phyloP scores from a whole-genome alignment of 2,113 vertebrate species.

The Dendropsophus ebraccatus region DNA sequence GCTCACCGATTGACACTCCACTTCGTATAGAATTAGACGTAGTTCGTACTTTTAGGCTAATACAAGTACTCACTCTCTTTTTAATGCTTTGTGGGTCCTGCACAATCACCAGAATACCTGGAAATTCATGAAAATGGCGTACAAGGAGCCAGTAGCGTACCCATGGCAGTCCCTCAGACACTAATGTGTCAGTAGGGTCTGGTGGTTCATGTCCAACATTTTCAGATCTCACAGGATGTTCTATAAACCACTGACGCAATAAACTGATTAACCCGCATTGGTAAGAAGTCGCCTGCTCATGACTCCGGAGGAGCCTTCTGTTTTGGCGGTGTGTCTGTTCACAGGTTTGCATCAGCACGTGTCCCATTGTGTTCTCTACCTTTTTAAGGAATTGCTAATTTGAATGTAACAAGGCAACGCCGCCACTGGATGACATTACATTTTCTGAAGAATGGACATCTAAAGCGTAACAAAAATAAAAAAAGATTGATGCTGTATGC shows the following conservation, averaged over 20 bases:
- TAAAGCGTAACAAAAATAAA: background rate
- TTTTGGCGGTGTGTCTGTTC: background rate
- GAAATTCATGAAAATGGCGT: background rate
- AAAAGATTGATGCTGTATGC: background rate
- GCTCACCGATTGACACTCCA: background rate
- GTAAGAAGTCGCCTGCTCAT: background rate
- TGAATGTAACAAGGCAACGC: background rate
- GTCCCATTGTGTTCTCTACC: background rate
- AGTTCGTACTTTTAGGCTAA: background rate
- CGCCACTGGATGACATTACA: background rate
- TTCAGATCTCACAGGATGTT: background rate
- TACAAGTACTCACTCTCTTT: background rate
- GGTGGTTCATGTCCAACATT: background rate
- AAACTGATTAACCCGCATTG: background rate
- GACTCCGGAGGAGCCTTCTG: background rate
- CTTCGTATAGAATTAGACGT: background rate
- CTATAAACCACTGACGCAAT: background rate
- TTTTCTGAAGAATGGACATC: background rate
- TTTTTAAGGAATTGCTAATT: background rate
- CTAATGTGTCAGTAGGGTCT: background rate
- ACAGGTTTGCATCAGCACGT: background rate
- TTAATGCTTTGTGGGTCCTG: too few relatives aligned
- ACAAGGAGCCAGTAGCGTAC: background rate
- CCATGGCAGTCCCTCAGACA: background rate
- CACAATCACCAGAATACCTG: background rate